A percentile compares a stretch with the other conserved stretches of the same genome.
These are phyloP conservation scores for Gymnocheta viridis DNA, from an alignment of 2,888 invertebrate genomes.

Conservation along the genomic window DNA sequence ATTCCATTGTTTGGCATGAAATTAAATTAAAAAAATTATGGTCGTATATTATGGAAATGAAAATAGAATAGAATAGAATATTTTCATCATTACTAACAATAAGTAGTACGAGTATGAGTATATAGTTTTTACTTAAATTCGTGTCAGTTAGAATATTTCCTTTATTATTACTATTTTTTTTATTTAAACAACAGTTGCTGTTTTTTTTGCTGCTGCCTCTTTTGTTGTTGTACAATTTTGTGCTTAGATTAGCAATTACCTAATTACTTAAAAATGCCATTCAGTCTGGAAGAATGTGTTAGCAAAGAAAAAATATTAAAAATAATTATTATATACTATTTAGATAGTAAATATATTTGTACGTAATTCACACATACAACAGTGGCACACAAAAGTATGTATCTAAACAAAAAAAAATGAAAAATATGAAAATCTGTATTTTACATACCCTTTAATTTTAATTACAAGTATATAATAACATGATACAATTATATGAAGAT, in stretches of 20 bases:
- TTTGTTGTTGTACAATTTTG: conserved; percentile 38
- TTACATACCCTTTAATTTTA: no score
- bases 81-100: conserved; percentile 62
- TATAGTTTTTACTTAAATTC: conserved; percentile 37
- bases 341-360: conserved; percentile 14
- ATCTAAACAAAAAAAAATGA: no score
- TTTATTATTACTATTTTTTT: neutral
- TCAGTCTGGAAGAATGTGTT: conserved; percentile 63
- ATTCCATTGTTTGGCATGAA: conserved; percentile 48
- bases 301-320: conserved; percentile 36
- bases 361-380: neutral
- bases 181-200: conserved; percentile 8
- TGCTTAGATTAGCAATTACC: conserved; percentile 72
- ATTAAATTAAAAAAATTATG: conserved; percentile 15
- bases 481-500: no score
- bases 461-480: no score
- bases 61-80: conserved; percentile 55
- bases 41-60: conserved; percentile 33
- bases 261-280: conserved; percentile 71
- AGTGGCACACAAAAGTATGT: conserved; percentile 6
- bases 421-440: no score
- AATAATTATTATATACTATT: conserved; percentile 22
- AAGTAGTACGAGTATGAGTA: neutral
- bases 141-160: conserved; percentile 39
- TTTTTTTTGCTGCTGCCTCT: conserved; percentile 12